Evolutionary conservation across 2,113 vertebrate species (phyloP), one percentile per base, ranked within the genome.

Genomic region (Panthera tigris): DNA sequence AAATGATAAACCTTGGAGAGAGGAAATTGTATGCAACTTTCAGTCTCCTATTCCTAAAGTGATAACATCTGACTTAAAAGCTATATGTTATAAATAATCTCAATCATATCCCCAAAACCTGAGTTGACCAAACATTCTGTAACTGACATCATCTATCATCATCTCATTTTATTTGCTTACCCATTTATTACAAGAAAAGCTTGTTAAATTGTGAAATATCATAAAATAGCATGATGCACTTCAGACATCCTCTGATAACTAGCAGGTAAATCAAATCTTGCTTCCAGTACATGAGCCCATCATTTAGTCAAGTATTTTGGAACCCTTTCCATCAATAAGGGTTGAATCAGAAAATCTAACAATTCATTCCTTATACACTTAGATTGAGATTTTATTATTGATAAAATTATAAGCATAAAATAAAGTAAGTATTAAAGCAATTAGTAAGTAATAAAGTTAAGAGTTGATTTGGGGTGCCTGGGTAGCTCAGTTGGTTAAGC

Each of bases 161-260:
- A 84, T 86, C 91, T 94, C 16, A 68, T 27, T 92, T 94, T 81
- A 95, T 93, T 76, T 96, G 8, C 7, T 83, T 88, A 90, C 12
- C 2, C 1, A n/a, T 50, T 92, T 81, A 74, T 36, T 71, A 61
- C 0, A 45, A 93, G 36, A 96, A 90, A 61, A 92, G 61, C 5
- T 10, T 29, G 23, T 8, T 76, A 76, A 87, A 85, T 36, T 89
- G 11, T 92, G 55, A 50, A 80, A 95, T 79, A 45, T 89, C 13
- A 79, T 69, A 57, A 79, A 50, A 29, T 39, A 48, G 6, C 79
- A 73, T 68, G 66, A 63, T 0, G 41, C 0, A 74, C 71, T n/a
- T 87, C 79, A 94, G 27, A 89, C 10, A 55, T 23, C 21, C 7
- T 36, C 27, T 91, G 69, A 48, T 88, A 84, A 91, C 4, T 68